Conservation (phyloP, 2,888 invertebrate species). For the Polia nebulosa region DNA sequence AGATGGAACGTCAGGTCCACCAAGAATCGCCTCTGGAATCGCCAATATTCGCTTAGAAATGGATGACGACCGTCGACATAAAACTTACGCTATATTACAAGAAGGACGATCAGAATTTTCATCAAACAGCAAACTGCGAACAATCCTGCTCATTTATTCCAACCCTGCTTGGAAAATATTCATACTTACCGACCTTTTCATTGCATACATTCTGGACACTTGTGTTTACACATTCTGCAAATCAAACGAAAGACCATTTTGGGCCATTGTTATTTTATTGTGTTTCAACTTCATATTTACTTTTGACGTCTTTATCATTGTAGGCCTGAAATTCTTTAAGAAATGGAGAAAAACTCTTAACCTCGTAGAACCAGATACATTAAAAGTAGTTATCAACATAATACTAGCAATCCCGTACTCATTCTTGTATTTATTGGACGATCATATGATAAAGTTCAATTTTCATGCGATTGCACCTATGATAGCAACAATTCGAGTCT, state of each 20-base stretch:
- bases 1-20: constrained; percentile 35
- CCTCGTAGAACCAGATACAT: constrained; percentile 83
- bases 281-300: constrained; percentile 81
- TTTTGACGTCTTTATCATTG: constrained; percentile 80
- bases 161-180: constrained; percentile 83
- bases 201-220: constrained; percentile 83
- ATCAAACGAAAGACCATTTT: constrained; percentile 73
- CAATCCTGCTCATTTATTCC: constrained; percentile 82
- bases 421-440: constrained; percentile 78
- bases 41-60: constrained; percentile 70
- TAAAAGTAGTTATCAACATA: constrained; percentile 79
- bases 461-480: constrained; percentile 82
- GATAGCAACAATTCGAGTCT: constrained; percentile 82
- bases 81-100: constrained; percentile 84
- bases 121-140: constrained; percentile 77
- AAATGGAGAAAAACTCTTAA: constrained; percentile 88
- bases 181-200: constrained; percentile 78
- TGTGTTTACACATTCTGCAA: constrained; percentile 83
- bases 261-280: constrained; percentile 77
- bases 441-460: constrained; percentile 70
- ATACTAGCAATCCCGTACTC: constrained; percentile 83
- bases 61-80: constrained; percentile 75
- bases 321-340: constrained; percentile 84
- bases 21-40: constrained; percentile 10
- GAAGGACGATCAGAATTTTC: constrained; percentile 82